Evolutionary conservation across 2,113 vertebrate genomes (phyloP).

Genomic region (Rostratula benghalensis): DNA sequence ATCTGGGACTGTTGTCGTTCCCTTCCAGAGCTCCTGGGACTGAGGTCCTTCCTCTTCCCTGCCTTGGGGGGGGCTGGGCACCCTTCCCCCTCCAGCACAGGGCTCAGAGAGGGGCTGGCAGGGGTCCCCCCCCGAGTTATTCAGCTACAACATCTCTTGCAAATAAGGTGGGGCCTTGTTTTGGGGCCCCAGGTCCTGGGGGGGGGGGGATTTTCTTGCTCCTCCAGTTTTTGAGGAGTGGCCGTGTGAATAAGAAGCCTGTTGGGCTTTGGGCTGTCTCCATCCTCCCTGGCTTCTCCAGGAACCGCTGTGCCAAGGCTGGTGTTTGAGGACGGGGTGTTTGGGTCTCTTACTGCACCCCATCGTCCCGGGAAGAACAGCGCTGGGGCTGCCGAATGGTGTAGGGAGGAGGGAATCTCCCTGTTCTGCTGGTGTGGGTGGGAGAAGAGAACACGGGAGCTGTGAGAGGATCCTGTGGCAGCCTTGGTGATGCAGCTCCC

Average conservation of each 20-base stretch:
- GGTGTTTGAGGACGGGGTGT: accelerated
- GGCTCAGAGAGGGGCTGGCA: not conserved
- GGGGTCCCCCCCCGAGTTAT: accelerated
- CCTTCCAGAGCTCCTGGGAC: not conserved
- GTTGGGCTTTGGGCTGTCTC: not conserved
- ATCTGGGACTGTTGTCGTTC: not conserved
- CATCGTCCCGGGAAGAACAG: accelerated
- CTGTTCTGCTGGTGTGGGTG: accelerated
- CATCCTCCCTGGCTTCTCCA: not conserved
- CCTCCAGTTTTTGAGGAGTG: not conserved
- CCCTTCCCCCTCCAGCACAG: not conserved
- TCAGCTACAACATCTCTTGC: too few species aligned
- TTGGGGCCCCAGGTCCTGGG: not conserved
- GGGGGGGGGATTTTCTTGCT: not conserved
- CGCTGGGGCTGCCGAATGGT: accelerated
- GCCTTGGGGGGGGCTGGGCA: not conserved
- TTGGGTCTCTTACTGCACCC: not conserved
- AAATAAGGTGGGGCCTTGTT: not conserved
- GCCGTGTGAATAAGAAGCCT: not conserved
- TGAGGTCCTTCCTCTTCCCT: not conserved
- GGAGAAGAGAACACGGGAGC: accelerated
- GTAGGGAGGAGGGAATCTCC: not conserved
- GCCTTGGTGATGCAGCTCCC: too few species aligned
- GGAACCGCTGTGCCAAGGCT: not conserved
- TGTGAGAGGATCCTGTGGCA: not conserved